phyloP scores from a whole-genome alignment of 2,113 vertebrate species.

The Hemiscyllium ocellatum region DNA sequence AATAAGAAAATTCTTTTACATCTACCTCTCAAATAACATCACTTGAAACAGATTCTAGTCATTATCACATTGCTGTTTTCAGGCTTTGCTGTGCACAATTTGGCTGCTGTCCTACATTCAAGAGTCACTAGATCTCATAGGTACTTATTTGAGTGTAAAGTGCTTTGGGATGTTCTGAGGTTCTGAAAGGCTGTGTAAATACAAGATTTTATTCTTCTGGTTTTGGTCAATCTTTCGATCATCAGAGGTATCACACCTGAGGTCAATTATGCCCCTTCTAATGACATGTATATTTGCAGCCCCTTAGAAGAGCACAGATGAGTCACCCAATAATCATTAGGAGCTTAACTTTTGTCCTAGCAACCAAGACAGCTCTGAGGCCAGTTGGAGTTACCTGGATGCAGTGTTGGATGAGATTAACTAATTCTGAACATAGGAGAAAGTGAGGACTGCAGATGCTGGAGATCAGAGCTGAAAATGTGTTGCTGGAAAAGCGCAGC shows the following conservation, averaged over 20 bases:
- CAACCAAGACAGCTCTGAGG: not conserved
- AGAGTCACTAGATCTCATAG: not conserved
- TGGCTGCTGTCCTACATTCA: not conserved
- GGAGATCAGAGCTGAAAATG: too few species aligned
- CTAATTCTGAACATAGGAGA: not conserved
- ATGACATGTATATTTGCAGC: not conserved
- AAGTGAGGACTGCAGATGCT: too few species aligned
- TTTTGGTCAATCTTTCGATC: constrained; percentile 39
- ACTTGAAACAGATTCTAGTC: not conserved
- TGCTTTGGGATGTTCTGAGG: not conserved
- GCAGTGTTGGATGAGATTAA: not conserved
- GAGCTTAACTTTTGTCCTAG: not conserved
- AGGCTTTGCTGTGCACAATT: not conserved
- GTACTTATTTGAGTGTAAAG: not conserved
- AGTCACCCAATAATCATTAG: not conserved
- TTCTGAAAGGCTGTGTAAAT: not conserved
- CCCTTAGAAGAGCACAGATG: not conserved
- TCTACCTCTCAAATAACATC: not conserved
- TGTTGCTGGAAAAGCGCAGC: too few species aligned
- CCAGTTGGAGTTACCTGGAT: not conserved
- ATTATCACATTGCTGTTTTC: not conserved
- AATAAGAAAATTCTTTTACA: not conserved
- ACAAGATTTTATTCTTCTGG: not conserved
- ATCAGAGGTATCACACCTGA: not conserved
- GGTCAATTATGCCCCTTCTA: constrained; percentile 37